Evolutionary conservation across 2,888 invertebrate genomes (phyloP).

Genomic region (Geotrupes spiniger): DNA sequence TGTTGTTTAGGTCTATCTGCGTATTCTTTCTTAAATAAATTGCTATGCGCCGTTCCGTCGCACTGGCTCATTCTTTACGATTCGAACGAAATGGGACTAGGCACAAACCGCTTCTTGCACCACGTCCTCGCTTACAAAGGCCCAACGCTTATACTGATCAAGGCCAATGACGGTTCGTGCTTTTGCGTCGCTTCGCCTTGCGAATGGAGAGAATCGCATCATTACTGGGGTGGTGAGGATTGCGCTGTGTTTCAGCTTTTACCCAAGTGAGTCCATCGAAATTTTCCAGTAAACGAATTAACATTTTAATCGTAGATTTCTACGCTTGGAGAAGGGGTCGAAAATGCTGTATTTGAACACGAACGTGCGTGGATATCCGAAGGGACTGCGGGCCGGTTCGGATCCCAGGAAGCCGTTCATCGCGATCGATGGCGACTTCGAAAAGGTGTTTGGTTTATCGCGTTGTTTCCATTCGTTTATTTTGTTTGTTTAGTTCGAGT

Average conservation of each 20-base stretch:
- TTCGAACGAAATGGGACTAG: constrained; percentile 82
- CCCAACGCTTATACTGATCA: constrained; percentile 62
- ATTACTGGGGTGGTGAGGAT: constrained; percentile 82
- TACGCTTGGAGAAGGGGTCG: constrained; percentile 60
- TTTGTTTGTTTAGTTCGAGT: constrained; percentile 60
- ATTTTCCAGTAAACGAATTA: neutral
- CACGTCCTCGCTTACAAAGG: constrained; percentile 80
- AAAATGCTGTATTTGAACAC: constrained; percentile 85
- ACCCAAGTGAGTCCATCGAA: constrained; percentile 59
- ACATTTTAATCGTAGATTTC: constrained; percentile 49
- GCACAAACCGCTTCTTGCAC: constrained; percentile 78
- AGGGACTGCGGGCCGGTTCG: constrained; percentile 76
- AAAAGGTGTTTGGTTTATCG: constrained; percentile 49
- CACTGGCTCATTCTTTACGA: constrained; percentile 86
- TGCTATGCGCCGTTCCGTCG: constrained; percentile 66
- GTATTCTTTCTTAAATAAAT: constrained; percentile 58
- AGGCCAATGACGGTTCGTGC: constrained; percentile 59
- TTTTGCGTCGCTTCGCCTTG: constrained; percentile 73
- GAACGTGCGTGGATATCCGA: constrained; percentile 78
- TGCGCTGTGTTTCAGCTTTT: constrained; percentile 73
- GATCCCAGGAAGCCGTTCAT: constrained; percentile 77
- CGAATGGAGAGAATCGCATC: constrained; percentile 85
- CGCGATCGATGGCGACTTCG: constrained; percentile 71
- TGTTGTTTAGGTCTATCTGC: constrained; percentile 37
- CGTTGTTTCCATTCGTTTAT: neutral